These are phyloP conservation scores for Mallotus villosus DNA, from an alignment of 2,797 vertebrate species.

Conservation along the genomic window DNA sequence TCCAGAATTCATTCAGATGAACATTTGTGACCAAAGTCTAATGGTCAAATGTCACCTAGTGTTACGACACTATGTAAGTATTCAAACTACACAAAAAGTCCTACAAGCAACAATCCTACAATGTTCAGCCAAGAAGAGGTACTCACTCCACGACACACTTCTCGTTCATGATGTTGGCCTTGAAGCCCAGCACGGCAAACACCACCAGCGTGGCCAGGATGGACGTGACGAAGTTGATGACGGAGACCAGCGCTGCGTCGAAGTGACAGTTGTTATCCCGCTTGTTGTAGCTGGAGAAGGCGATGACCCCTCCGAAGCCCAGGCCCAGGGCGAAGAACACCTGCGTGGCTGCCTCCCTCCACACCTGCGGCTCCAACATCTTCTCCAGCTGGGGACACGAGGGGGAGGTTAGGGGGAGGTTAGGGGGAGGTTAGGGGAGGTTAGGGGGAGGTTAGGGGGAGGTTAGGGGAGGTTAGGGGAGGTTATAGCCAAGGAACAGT, in stretches of 20 bases:
- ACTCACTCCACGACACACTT: conserved; percentile 98
- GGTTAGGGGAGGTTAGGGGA: neutral
- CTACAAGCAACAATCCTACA: neutral
- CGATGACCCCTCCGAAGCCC: conserved; percentile 96
- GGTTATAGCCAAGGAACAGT: neutral
- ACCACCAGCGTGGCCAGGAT: conserved; percentile 95
- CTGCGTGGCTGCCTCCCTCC: conserved; percentile 96
- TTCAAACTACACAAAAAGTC: too few relatives aligned
- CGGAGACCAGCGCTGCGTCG: conserved; percentile 89
- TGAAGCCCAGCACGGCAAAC: conserved; percentile 97
- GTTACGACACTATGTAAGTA: too few relatives aligned
- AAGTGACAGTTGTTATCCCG: conserved; percentile 99
- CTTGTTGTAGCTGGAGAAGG: conserved; percentile 99
- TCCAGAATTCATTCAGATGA: too few relatives aligned
- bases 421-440: neutral
- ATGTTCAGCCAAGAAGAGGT: too few relatives aligned
- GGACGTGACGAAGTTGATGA: conserved; percentile 96
- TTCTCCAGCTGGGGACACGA: conserved; percentile 83
- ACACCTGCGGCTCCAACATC: conserved; percentile 97
- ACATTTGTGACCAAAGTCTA: too few relatives aligned
- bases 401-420: neutral
- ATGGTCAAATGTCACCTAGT: too few relatives aligned
- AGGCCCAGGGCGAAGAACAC: conserved; percentile 95
- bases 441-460: too few relatives aligned
- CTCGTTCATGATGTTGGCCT: conserved; percentile 98